Evolutionary conservation across 2,888 invertebrate genomes (phyloP).

Genomic region (Protodeltote pygarga): DNA sequence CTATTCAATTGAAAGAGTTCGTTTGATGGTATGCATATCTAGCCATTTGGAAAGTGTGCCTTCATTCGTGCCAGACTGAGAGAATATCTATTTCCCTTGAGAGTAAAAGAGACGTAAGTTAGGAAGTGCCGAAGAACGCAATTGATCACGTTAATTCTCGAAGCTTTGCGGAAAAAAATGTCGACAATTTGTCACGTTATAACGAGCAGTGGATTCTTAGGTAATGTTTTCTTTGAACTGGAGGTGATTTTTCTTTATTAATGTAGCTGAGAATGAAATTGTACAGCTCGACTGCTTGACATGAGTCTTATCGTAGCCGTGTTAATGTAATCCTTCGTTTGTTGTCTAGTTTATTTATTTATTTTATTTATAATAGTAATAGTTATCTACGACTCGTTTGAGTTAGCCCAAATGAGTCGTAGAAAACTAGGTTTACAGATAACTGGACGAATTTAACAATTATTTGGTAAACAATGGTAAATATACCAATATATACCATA

Average conservation of each 20-base stretch:
- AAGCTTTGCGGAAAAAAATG: slow-evolving; percentile 77
- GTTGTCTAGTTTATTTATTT: no score
- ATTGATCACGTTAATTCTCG: slow-evolving; percentile 84
- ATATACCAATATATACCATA: no score
- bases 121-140: slow-evolving; percentile 74
- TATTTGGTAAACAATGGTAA: no score
- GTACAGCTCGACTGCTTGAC: no score
- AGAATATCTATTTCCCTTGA: slow-evolving; percentile 26
- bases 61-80: slow-evolving; percentile 44
- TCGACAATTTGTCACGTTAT: slow-evolving; percentile 80
- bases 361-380: no score
- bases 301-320: no score
- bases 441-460: no score
- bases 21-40: slow-evolving; percentile 21
- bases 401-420: no score
- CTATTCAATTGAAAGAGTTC: slow-evolving; percentile 20
- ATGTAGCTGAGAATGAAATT: slow-evolving; percentile 14
- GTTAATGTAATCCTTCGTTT: no score
- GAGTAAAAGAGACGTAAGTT: slow-evolving; percentile 59
- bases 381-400: no score
- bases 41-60: slow-evolving; percentile 21
- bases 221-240: slow-evolving; percentile 57
- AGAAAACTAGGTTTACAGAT: no score
- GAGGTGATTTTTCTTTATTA: slow-evolving; percentile 51
- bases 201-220: slow-evolving; percentile 70